A percentile compares a stretch with the other conserved stretches of the same genome.
phyloP scores from a whole-genome alignment of 2,797 vertebrate genomes.

The Falco peregrinus region DNA sequence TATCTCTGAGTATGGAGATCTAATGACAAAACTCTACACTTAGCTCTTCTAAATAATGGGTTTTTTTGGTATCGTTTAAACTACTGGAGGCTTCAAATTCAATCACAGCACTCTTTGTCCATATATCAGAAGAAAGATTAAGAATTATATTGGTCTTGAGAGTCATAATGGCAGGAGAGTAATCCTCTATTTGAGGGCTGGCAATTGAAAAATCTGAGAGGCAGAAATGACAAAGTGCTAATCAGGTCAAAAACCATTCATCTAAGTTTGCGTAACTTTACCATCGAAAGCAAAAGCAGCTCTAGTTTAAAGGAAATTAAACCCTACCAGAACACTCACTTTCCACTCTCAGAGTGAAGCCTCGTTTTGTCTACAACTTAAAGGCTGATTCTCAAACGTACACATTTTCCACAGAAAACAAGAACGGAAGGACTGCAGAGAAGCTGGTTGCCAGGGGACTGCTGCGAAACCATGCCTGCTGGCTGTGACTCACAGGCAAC shows the following conservation, averaged over 20 bases:
- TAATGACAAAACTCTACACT: background rate
- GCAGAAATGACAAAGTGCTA: background rate
- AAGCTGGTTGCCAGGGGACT: slow-evolving; percentile 49
- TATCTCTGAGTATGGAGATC: background rate
- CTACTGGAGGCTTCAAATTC: background rate
- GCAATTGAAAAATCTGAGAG: background rate
- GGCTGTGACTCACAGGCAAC: slow-evolving; percentile 37
- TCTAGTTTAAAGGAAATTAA: background rate
- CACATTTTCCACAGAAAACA: background rate
- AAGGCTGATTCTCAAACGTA: background rate
- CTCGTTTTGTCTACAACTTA: background rate
- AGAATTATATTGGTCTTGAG: background rate
- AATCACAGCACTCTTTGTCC: background rate
- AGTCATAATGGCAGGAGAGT: background rate
- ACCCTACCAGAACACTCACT: background rate
- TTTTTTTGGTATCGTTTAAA: background rate
- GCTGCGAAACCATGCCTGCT: background rate
- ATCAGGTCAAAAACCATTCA: background rate
- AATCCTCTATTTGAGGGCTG: background rate
- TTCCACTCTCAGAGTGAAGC: background rate
- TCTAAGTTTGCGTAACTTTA: background rate
- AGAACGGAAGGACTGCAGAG: slow-evolving; percentile 1
- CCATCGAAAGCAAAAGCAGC: background rate
- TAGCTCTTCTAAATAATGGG: background rate
- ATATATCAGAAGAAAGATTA: background rate